A percentile compares a stretch with the other conserved stretches of the same genome.
Evolutionary conservation across 2,113 vertebrate species (phyloP).

Genomic region (Hypocryptadius cinnamomeus): DNA sequence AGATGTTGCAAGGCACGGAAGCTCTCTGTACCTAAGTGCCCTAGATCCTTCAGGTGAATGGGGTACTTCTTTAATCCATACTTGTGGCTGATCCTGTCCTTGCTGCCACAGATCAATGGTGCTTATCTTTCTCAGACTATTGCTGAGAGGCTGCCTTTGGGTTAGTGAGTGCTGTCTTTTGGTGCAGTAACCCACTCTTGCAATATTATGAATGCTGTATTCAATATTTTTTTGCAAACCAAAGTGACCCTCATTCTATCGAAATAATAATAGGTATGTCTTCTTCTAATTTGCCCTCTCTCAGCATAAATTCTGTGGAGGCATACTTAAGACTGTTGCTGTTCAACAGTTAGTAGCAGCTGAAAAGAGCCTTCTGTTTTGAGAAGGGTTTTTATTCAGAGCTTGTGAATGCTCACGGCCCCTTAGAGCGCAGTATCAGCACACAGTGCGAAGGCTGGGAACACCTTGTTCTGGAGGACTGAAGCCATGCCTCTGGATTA

Average conservation of each 20-base stretch:
- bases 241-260: not conserved
- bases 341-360: not conserved
- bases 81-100: not conserved
- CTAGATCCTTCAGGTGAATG: not conserved
- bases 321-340: not conserved
- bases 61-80: not conserved
- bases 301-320: not conserved
- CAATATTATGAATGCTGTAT: not conserved
- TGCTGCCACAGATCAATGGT: not conserved
- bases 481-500: not conserved
- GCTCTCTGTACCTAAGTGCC: not conserved
- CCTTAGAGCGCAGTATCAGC: not conserved
- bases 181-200: not conserved
- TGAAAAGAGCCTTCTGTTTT: not conserved
- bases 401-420: not conserved
- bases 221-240: not conserved
- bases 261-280: not conserved
- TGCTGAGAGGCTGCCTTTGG: not conserved
- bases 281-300: not conserved
- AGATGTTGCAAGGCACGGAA: not conserved
- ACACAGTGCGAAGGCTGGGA: not conserved
- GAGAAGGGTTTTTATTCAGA: not conserved
- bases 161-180: not conserved
- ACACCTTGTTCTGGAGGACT: not conserved
- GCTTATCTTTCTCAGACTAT: not conserved